Conservation (phyloP, 1,140 invertebrate genomes). For the Leptinotarsa texana region DNA sequence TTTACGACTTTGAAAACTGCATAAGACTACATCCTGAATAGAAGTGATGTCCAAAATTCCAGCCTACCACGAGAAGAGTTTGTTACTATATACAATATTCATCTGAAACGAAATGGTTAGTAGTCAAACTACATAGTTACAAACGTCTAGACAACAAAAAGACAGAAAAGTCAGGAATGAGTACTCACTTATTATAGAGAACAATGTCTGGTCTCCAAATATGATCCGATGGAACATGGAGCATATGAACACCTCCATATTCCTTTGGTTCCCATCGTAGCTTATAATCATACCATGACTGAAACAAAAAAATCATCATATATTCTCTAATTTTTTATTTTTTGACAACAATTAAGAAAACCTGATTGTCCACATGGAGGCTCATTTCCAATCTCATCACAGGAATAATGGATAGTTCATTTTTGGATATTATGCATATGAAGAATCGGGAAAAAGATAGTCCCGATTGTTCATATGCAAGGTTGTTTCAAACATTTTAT, state of each 20-base stretch:
- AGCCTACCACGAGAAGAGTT: background rate
- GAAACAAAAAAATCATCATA: conserved; percentile 47
- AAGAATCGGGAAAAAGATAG: too few relatives aligned
- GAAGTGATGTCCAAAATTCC: background rate
- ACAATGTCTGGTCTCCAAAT: conserved; percentile 97
- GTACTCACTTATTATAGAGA: conserved; percentile 93
- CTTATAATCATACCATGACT: conserved; percentile 97
- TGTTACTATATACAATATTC: background rate
- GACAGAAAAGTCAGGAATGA: background rate
- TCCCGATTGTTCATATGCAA: too few relatives aligned
- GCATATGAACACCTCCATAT: conserved; percentile 92
- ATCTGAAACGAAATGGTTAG: conserved; percentile 16
- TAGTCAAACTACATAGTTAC: conserved; percentile 8
- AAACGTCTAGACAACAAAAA: background rate
- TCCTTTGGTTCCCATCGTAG: conserved; percentile 93
- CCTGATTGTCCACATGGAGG: too few relatives aligned
- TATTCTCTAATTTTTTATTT: background rate
- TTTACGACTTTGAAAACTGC: background rate
- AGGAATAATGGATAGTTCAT: too few relatives aligned
- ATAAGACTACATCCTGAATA: background rate
- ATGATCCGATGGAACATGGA: conserved; percentile 93
- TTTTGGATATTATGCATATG: too few relatives aligned
- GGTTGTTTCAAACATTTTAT: too few relatives aligned
- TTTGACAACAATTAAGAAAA: too few relatives aligned
- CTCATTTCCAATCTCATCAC: too few relatives aligned